Conservation (phyloP, 2,888 invertebrate genomes). For the Drosophila subquinaria region DNA sequence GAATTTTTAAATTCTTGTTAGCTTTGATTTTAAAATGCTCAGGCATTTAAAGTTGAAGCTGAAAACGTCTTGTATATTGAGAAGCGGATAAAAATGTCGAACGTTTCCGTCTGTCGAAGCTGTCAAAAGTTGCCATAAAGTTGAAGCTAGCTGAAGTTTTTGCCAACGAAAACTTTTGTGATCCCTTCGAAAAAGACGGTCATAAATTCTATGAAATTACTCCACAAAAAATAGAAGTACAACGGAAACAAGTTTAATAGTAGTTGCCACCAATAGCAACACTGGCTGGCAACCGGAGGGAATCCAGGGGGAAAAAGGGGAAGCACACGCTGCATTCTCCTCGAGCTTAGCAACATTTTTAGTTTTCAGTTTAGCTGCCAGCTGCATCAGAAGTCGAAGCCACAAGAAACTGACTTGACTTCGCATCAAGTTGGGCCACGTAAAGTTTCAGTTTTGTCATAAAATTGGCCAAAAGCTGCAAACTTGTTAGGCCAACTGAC, state of each 20-base stretch:
- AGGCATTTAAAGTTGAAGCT: not conserved
- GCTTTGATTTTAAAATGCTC: not conserved
- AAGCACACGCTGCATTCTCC: constrained; percentile 14
- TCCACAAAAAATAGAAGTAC: constrained; percentile 51
- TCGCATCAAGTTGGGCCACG: constrained; percentile 8
- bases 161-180: constrained; percentile 55
- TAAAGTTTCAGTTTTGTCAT: constrained; percentile 68
- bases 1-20: constrained; percentile 12
- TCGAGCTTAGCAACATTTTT: constrained; percentile 55
- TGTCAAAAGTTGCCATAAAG: constrained; percentile 64
- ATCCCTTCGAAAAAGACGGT: constrained; percentile 70
- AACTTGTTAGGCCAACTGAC: constrained; percentile 71
- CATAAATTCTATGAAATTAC: constrained; percentile 79
- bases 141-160: constrained; percentile 40
- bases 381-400: constrained; percentile 35
- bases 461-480: constrained; percentile 66
- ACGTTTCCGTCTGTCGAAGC: constrained; percentile 55
- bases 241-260: constrained; percentile 76
- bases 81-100: constrained; percentile 10
- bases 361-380: constrained; percentile 55
- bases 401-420: constrained; percentile 25
- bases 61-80: not conserved
- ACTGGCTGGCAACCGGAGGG: constrained; percentile 11
- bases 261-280: constrained; percentile 65
- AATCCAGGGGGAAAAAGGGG: not conserved